Evolutionary conservation across 2,797 vertebrate species (phyloP).

Genomic region (Mionectes olivaceus): DNA sequence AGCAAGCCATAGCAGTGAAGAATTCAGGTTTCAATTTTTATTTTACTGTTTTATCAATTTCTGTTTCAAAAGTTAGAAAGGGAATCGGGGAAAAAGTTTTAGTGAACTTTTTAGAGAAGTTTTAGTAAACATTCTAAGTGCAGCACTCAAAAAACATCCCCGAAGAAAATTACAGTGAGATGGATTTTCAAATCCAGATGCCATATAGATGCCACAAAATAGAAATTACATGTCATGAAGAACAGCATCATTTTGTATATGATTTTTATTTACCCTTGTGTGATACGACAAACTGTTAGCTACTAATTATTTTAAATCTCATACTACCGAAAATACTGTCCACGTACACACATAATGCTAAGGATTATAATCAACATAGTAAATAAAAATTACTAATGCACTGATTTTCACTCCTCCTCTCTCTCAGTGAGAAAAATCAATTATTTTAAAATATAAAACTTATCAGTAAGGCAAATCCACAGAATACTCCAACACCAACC

Average conservation of each 20-base stretch:
- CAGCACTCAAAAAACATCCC: background rate
- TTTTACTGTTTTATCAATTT: background rate
- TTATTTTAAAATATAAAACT: conserved; percentile 12
- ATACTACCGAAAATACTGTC: conserved; percentile 31
- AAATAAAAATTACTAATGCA: background rate
- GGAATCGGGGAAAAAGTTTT: background rate
- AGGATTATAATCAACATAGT: background rate
- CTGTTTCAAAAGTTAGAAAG: background rate
- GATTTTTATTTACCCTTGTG: background rate
- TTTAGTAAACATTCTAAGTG: background rate
- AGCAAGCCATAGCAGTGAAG: background rate
- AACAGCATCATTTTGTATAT: background rate
- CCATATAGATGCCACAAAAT: background rate
- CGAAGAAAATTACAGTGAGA: background rate
- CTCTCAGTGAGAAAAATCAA: background rate
- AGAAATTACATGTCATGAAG: background rate
- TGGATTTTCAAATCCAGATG: background rate
- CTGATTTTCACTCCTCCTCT: background rate
- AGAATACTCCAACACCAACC: conserved; percentile 15
- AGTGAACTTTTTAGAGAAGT: background rate
- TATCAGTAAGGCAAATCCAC: conserved; percentile 32
- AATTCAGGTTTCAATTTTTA: background rate
- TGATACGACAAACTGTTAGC: background rate
- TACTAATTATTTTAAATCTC: conserved; percentile 45
- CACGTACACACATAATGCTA: background rate